phyloP scores from a whole-genome alignment of 2,888 invertebrate genomes.

The Byasa hedistus region DNA sequence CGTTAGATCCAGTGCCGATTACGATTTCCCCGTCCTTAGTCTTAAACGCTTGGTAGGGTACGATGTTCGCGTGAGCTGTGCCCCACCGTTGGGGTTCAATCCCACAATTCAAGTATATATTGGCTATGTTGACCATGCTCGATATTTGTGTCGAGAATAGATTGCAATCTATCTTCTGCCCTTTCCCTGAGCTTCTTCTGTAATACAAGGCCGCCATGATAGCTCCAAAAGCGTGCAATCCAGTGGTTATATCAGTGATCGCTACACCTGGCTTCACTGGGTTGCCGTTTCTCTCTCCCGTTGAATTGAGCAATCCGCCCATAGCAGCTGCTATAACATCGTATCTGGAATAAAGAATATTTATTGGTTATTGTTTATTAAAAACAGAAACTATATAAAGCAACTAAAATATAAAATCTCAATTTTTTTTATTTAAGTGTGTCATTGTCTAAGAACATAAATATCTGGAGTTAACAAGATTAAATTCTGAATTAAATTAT shows the following conservation, averaged over 20 bases:
- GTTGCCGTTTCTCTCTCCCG: conserved; percentile 90
- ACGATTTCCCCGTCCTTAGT: conserved; percentile 92
- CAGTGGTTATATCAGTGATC: conserved; percentile 95
- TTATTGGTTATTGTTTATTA: no score
- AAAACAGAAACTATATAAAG: no score
- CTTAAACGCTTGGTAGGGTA: conserved; percentile 95
- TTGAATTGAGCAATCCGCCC: conserved; percentile 93
- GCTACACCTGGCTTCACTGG: conserved; percentile 97
- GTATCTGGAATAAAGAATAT: conserved; percentile 72
- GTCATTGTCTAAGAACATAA: no score
- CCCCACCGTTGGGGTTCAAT: conserved; percentile 90
- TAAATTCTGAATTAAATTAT: no score
- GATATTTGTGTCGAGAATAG: conserved; percentile 96
- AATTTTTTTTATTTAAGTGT: no score
- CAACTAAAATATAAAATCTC: no score
- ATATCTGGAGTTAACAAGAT: no score
- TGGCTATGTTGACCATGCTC: conserved; percentile 92
- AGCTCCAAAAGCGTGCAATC: conserved; percentile 96
- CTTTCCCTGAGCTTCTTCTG: conserved; percentile 86
- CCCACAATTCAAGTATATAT: conserved; percentile 93
- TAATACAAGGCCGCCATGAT: conserved; percentile 94
- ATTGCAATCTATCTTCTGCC: conserved; percentile 96
- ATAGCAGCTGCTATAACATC: conserved; percentile 97
- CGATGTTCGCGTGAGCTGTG: conserved; percentile 96
- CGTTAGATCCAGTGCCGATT: conserved; percentile 92